phyloP scores from a whole-genome alignment of 2,797 vertebrate species.

The Psittacula echo region DNA sequence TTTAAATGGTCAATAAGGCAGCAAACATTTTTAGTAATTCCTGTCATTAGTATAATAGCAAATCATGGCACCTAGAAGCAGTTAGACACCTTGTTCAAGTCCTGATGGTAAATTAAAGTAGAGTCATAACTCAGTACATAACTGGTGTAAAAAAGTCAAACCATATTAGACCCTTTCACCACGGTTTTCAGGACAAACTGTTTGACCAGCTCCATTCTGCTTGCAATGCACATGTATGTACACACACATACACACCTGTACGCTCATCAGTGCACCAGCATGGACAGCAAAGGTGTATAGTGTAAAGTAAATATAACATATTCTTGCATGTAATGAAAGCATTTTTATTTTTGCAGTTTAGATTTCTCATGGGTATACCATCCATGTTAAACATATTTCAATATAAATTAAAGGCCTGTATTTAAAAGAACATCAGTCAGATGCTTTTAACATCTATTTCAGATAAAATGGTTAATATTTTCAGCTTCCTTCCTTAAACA shows the following conservation, averaged over 20 bases:
- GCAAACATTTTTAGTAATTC: slow-evolving; percentile 69
- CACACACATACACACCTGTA: background rate
- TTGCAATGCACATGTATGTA: fast-evolving
- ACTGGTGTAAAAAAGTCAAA: slow-evolving; percentile 34
- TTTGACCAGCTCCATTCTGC: background rate
- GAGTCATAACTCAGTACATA: slow-evolving; percentile 39
- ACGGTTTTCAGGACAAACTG: background rate
- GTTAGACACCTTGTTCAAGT: slow-evolving; percentile 53
- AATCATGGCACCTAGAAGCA: slow-evolving; percentile 65
- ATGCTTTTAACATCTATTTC: background rate
- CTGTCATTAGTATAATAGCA: slow-evolving; percentile 69
- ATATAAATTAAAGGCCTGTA: background rate
- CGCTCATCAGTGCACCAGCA: background rate
- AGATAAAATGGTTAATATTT: background rate
- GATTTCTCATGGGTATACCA: background rate
- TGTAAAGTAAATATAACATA: background rate
- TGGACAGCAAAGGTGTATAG: background rate
- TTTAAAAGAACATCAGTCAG: background rate
- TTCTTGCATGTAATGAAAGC: background rate
- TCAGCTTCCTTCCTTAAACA: background rate
- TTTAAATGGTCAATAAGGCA: slow-evolving; percentile 62
- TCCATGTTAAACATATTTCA: background rate
- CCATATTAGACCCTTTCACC: slow-evolving; percentile 11
- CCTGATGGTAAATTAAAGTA: slow-evolving; percentile 38
- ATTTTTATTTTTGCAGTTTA: background rate